phyloP scores from a whole-genome alignment of 2,113 vertebrate species.

The Delphinapterus leucas region DNA sequence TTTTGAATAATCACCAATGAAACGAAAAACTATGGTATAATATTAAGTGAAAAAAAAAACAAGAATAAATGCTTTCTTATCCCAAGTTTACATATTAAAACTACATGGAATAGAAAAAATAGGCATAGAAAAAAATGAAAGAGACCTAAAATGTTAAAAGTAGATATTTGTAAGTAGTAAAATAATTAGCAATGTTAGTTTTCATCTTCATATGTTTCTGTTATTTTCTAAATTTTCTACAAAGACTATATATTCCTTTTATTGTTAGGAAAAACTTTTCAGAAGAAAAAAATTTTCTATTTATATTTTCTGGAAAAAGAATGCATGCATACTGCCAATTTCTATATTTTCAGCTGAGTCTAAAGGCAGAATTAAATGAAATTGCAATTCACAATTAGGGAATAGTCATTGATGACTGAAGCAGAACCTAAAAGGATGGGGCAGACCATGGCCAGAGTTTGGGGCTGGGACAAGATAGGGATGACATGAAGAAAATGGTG shows the following conservation, averaged over 20 bases:
- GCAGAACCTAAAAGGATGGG: not conserved
- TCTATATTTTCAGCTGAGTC: not conserved
- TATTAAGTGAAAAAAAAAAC: not conserved
- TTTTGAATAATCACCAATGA: not conserved
- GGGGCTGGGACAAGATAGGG: not conserved
- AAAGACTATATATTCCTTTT: not conserved
- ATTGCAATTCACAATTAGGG: not conserved
- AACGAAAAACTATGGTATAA: not conserved
- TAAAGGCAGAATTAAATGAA: not conserved
- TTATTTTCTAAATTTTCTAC: not conserved
- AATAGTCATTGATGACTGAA: not conserved
- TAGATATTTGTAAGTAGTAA: not conserved
- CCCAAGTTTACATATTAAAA: not conserved
- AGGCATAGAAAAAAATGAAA: not conserved
- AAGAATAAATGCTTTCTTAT: not conserved
- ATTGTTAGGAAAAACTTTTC: not conserved
- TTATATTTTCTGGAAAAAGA: not conserved
- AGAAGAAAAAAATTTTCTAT: not conserved
- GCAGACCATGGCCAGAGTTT: not conserved
- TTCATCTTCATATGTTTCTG: not conserved
- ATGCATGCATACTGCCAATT: not conserved
- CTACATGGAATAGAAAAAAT: not conserved
- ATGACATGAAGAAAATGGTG: not conserved
- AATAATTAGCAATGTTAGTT: not conserved
- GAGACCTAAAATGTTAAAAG: not conserved